These are phyloP conservation scores for Andrena fulva DNA, from an alignment of 2,888 invertebrate species.

Conservation along the genomic window DNA sequence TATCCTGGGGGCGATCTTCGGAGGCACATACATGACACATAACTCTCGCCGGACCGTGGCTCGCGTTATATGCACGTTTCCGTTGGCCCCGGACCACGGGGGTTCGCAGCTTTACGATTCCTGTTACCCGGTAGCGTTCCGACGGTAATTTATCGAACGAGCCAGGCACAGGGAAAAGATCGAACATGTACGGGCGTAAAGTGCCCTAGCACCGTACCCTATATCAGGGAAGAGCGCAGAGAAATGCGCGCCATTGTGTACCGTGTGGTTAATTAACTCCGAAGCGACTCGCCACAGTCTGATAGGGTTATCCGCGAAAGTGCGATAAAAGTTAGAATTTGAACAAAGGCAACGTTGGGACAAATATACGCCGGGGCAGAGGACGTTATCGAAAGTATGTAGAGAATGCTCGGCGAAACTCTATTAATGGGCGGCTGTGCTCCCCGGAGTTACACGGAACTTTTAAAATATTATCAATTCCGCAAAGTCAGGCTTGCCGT, in stretches of 20 bases:
- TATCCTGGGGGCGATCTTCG: conserved; percentile 56
- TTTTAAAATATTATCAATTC: conserved; percentile 13
- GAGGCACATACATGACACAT: conserved; percentile 13
- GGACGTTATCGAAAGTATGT: background rate
- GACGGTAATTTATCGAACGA: conserved; percentile 49
- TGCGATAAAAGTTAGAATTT: background rate
- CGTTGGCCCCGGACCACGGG: background rate
- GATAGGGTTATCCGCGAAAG: background rate
- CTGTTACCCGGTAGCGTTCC: conserved; percentile 18
- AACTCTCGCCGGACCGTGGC: conserved; percentile 2
- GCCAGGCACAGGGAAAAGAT: too few relatives aligned
- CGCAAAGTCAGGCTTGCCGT: background rate
- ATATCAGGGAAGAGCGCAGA: too few relatives aligned
- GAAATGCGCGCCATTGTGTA: too few relatives aligned
- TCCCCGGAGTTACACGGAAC: background rate
- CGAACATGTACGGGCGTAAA: background rate
- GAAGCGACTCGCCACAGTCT: background rate
- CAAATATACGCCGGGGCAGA: background rate
- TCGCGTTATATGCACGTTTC: background rate
- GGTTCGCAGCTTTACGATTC: conserved; percentile 45
- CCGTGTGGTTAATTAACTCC: background rate
- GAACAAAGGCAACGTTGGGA: background rate
- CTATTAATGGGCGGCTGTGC: conserved; percentile 2
- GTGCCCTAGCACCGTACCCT: background rate
- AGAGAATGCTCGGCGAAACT: background rate